Evolutionary conservation across 2,113 vertebrate genomes (phyloP).

Genomic region (Carollia perspicillata): DNA sequence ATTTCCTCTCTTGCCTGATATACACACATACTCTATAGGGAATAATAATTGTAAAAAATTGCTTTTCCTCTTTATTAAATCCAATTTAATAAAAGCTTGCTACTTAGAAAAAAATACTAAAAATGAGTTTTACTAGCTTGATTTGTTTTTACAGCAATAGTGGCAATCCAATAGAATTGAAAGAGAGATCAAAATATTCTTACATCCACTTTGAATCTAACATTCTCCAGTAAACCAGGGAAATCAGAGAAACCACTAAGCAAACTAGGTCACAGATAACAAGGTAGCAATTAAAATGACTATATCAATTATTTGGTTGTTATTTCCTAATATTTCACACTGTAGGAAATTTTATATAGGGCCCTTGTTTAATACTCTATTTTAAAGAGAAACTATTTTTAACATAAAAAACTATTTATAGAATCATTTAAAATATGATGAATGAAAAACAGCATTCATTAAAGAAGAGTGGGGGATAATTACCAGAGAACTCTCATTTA

Average conservation of each 20-base stretch:
- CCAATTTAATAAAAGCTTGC: conserved; percentile 33
- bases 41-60: conserved; percentile 33
- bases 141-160: conserved; percentile 52
- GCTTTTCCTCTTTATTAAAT: conserved; percentile 44
- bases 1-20: conserved; percentile 4
- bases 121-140: conserved; percentile 26
- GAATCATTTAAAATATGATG: conserved; percentile 61
- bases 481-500: conserved; percentile 33
- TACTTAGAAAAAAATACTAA: conserved; percentile 52
- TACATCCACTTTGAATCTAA: conserved; percentile 11
- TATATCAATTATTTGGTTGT: conserved; percentile 68
- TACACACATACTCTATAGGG: not conserved
- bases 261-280: conserved; percentile 73
- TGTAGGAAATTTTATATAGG: conserved; percentile 67
- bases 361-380: conserved; percentile 28
- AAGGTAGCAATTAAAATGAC: conserved; percentile 66
- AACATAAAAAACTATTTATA: conserved; percentile 62
- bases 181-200: conserved; percentile 46
- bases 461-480: conserved; percentile 17
- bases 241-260: conserved; percentile 50
- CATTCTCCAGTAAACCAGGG: conserved; percentile 48
- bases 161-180: conserved; percentile 36
- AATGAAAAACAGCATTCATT: conserved; percentile 38
- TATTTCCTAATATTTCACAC: conserved; percentile 73
- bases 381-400: conserved; percentile 57